Evolutionary conservation across 2,797 vertebrate genomes (phyloP), one percentile per base, ranked within the genome.

Genomic region (Acridotheres tristis): DNA sequence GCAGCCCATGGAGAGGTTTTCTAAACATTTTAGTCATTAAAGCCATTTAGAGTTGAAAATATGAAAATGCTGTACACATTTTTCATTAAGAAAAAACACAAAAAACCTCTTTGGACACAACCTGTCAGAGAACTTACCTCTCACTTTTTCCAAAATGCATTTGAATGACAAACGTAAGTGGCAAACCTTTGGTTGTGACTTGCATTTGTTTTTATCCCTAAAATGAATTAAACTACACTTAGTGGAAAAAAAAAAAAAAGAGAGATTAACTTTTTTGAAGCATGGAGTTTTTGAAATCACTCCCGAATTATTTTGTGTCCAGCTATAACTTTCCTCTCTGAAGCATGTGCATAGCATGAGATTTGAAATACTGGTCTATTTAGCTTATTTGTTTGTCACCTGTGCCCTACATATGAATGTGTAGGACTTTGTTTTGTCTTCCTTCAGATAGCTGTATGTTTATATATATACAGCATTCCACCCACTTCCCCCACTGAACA

Each of bases 391-490:
- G 7, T 88, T 91, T 14, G 16, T 81, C 71, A 85, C 63, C 82
- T 85, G 73, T 53, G 85, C 38, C 53, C 69, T 77, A 45, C 86
- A 88, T 78, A 50, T 87, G 82, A 88, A 87, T 42, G 20, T 80
- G 69, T 83, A 89, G 72, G 36, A 47, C 42, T 94, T 91, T 91
- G 67, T 96, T 97, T 96, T 94, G 75, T 65, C 77, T 85, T 94
- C 54, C 63, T 95, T 93, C 88, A 76, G 78, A 50, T 86, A 89
- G 42, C 76, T 96, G 51, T 96, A 91, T 95, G 69, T 97, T 97
- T 92, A 83, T 95, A 83, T 94, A 81, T 38, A 90, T 66, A 96
- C 90, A 97, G 30, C 82, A 25, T 93, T 68, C 74, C 90, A 80
- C 84, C 82, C 94, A 78, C 61, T 94, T 97, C 53, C 82, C n/a